These are phyloP conservation scores for Pachypeltis micranthus DNA, from an alignment of 1,140 invertebrate species.

Conservation along the genomic window DNA sequence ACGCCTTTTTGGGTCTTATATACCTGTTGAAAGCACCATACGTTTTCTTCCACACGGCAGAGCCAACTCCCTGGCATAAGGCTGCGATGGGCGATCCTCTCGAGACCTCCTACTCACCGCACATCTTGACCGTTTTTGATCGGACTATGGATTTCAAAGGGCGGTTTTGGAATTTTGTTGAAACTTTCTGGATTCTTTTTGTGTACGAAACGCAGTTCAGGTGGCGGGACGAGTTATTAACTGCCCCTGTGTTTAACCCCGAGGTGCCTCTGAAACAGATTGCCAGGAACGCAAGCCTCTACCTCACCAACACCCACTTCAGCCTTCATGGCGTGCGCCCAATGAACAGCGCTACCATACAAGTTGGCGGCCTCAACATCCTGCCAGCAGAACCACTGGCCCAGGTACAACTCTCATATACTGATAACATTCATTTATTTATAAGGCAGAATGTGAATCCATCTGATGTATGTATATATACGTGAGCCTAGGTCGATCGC, in stretches of 20 bases:
- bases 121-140: slow-evolving; percentile 36
- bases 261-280: slow-evolving; percentile 45
- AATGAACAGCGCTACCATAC: slow-evolving; percentile 28
- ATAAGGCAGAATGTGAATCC: no score
- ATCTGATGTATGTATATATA: no score
- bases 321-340: slow-evolving; percentile 26
- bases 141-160: slow-evolving; percentile 42
- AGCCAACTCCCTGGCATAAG: slow-evolving; percentile 41
- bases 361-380: slow-evolving; percentile 33
- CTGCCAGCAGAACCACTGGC: slow-evolving; percentile 26
- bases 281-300: slow-evolving; percentile 43
- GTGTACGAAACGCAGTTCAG: neutral
- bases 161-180: slow-evolving; percentile 38
- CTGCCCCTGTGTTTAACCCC: slow-evolving; percentile 40
- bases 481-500: no score
- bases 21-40: slow-evolving; percentile 23
- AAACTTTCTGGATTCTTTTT: neutral
- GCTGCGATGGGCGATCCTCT: slow-evolving; percentile 43
- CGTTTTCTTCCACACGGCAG: slow-evolving; percentile 4
- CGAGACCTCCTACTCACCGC: slow-evolving; percentile 47
- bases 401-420: no score
- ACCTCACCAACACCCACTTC: slow-evolving; percentile 41
- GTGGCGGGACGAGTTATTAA: slow-evolving; percentile 35
- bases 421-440: no score
- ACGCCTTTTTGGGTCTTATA: slow-evolving; percentile 24